Evolutionary conservation across 2,113 vertebrate species (phyloP), one percentile per base, ranked within the genome.

Genomic region (Vanacampus margaritifer): DNA sequence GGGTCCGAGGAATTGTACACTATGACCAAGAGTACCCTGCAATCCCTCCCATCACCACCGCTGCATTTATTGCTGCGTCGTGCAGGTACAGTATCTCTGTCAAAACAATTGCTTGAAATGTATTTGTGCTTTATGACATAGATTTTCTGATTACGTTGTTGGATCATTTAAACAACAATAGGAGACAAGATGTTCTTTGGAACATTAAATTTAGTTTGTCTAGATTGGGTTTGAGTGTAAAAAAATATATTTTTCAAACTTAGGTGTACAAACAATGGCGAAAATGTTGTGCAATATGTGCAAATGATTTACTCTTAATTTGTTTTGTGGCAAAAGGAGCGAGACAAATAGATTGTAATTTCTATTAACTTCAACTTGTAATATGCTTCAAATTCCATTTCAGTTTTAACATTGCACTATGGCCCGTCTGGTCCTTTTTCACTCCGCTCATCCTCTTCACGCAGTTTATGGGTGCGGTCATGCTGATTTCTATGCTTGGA

Each of bases 381-480:
- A 71, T 11, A 11, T 43, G 1, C 67, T 65, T 56, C 3, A 68
- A 2, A 35, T 77, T 82, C 48, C 70, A 19, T 89, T 89, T 56
- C 71, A 99, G 97, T 89, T 94, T 97, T 74, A 98, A 97, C 78
- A 71, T 96, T 75, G 95, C 96, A 13, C 84, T 99, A 17, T 98
- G 96, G 96, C 93, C 93, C 0, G 88, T 94, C 63, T 98, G 96
- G 96, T 96, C 96, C 0, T 94, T 98, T 84, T 89, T 97, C 80
- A 99, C 97, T 3, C 96, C 96, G 0, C 41, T 96, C 54, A 83
- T 98, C 80, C 90, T 98, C 60, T 98, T 98, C 78, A 91, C 94
- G 51, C 97, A 99, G 87, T 99, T 99, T 67, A 99, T 99, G 96
- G 96, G 96, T 26, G 80, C 96, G 3, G 91, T 97, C 53, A 99